Percentiles rank a stretch among this genome's conserved stretches.
Evolutionary conservation across 2,797 vertebrate species (phyloP).

Genomic region (Ciconia nigra): DNA sequence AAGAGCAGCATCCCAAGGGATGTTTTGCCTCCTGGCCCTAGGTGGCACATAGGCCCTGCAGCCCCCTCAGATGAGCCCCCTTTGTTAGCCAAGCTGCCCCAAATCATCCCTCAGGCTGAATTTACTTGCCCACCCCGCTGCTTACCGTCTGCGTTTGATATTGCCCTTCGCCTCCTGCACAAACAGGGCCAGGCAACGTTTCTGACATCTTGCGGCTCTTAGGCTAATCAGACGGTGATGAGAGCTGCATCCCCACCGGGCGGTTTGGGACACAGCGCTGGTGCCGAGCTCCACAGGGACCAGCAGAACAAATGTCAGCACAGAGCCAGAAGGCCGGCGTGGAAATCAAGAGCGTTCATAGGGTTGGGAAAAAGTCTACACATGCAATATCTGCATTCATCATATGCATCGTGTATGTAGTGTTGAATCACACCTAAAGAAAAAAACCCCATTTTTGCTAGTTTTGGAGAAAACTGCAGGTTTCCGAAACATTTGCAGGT

Average conservation of each 20-base stretch:
- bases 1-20: not conserved
- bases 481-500: not conserved
- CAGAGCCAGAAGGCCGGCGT: not conserved
- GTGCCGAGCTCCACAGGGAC: not conserved
- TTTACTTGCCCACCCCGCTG: not conserved
- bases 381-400: not conserved
- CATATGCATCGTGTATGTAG: not conserved
- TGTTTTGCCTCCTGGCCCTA: not conserved
- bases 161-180: not conserved
- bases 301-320: conserved; percentile 17
- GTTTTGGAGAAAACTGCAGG: not conserved
- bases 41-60: accelerated
- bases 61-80: not conserved
- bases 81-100: not conserved
- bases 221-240: conserved; percentile 21
- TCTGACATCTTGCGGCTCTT: not conserved
- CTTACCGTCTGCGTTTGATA: not conserved
- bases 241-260: not conserved
- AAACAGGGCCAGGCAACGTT: not conserved
- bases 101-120: not conserved
- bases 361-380: not conserved
- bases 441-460: not conserved
- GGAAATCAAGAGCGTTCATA: not conserved
- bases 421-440: not conserved
- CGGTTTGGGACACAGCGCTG: not conserved